phyloP scores from a whole-genome alignment of 2,888 invertebrate genomes.

The Cryptus viduatorius region DNA sequence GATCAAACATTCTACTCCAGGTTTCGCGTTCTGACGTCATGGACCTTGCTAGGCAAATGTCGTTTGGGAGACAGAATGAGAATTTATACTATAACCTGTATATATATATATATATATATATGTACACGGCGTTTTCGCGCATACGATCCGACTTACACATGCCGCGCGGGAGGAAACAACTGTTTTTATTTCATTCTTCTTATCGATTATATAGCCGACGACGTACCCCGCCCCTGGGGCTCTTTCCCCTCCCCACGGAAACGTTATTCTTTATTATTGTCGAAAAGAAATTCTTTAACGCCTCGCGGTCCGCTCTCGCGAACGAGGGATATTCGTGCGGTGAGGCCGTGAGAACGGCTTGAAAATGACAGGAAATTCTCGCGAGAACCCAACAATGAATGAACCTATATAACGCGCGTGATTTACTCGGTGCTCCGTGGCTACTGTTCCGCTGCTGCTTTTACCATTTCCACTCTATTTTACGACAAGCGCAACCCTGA shows the following conservation, averaged over 20 bases:
- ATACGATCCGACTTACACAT: neutral
- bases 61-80: slow-evolving; percentile 48
- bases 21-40: slow-evolving; percentile 61
- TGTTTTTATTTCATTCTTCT: slow-evolving; percentile 45
- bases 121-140: slow-evolving; percentile 13
- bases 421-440: slow-evolving; percentile 52
- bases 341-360: slow-evolving; percentile 63
- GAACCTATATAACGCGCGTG: slow-evolving; percentile 63
- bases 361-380: slow-evolving; percentile 68
- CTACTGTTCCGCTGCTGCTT: slow-evolving; percentile 24
- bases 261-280: slow-evolving; percentile 49
- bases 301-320: slow-evolving; percentile 17
- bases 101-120: slow-evolving; percentile 10
- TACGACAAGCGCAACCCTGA: slow-evolving; percentile 43
- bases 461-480: slow-evolving; percentile 53
- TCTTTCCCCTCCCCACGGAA: neutral
- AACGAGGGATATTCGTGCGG: slow-evolving; percentile 53
- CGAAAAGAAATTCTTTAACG: slow-evolving; percentile 49
- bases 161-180: slow-evolving; percentile 2
- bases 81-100: slow-evolving; percentile 34
- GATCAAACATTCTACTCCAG: slow-evolving; percentile 69
- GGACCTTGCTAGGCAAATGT: slow-evolving; percentile 54
- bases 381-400: slow-evolving; percentile 59
- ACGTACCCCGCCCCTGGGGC: neutral
- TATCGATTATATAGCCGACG: slow-evolving; percentile 48